phyloP scores from a whole-genome alignment of 1,140 invertebrate genomes.

The Drosophila paulistorum region DNA sequence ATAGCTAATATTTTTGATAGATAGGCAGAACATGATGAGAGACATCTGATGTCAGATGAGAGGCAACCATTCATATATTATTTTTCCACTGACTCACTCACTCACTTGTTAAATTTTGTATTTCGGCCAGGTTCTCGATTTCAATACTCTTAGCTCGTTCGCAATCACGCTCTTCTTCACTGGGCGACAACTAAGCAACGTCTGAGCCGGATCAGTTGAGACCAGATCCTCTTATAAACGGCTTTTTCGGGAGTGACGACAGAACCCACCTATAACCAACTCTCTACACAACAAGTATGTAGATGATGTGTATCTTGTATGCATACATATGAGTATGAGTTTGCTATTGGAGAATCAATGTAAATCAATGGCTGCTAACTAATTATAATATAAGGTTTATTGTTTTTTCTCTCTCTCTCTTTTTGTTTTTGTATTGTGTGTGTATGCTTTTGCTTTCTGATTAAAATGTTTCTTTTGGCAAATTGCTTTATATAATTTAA shows the following conservation, averaged over 20 bases:
- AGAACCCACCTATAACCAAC: slow-evolving; percentile 3
- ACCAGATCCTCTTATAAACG: slow-evolving; percentile 71
- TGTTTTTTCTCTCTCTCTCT: background rate
- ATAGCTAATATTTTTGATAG: slow-evolving; percentile 40
- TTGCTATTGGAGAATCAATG: slow-evolving; percentile 12
- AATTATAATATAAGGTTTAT: slow-evolving; percentile 27
- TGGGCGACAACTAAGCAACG: slow-evolving; percentile 46
- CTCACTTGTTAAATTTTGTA: slow-evolving; percentile 54
- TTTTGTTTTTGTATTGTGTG: background rate
- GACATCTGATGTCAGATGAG: slow-evolving; percentile 1
- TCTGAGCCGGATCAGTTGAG: slow-evolving; percentile 63
- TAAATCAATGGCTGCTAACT: slow-evolving; percentile 16
- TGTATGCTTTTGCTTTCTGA: slow-evolving; percentile 5
- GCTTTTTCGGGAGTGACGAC: slow-evolving; percentile 28
- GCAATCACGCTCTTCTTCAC: slow-evolving; percentile 51
- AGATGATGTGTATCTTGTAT: slow-evolving; percentile 5
- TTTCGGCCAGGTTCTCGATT: slow-evolving; percentile 5
- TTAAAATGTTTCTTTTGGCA: slow-evolving; percentile 9
- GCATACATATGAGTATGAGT: background rate
- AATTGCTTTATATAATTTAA: slow-evolving; percentile 1
- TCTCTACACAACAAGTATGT: slow-evolving; percentile 20
- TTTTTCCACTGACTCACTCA: slow-evolving; percentile 32
- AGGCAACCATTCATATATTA: background rate
- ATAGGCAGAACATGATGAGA: slow-evolving; percentile 17
- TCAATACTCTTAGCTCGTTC: background rate